Evolutionary conservation across 2,888 invertebrate genomes (phyloP).

Genomic region (Cephalotes varians): DNA sequence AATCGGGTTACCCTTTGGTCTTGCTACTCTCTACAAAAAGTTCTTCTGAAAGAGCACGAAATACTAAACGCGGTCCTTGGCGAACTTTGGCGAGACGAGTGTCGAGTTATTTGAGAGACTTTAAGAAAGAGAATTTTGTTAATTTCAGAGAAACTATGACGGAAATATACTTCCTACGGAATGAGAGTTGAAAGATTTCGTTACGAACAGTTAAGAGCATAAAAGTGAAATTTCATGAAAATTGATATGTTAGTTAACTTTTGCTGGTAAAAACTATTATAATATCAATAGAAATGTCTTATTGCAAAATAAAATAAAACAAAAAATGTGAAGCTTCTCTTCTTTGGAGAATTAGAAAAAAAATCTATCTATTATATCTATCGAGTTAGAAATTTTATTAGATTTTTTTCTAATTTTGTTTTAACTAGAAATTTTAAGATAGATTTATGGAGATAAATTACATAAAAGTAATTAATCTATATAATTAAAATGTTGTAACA

Average conservation of each 20-base stretch:
- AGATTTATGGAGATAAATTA: no score
- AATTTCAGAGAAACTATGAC: conserved; percentile 4
- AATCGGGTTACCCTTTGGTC: neutral
- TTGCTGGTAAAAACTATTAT: neutral
- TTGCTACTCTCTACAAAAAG: conserved; percentile 10
- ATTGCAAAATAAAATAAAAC: neutral
- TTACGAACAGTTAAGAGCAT: neutral
- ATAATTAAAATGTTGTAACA: neutral
- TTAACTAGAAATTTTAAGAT: neutral
- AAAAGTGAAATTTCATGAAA: neutral
- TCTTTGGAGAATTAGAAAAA: neutral
- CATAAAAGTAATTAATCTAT: neutral
- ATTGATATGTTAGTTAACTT: neutral
- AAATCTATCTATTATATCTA: no score
- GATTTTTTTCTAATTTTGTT: neutral
- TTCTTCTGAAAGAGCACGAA: conserved; percentile 3
- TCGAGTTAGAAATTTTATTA: neutral
- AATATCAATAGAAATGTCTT: neutral
- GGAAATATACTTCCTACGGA: neutral
- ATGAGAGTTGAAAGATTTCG: neutral
- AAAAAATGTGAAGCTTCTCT: neutral
- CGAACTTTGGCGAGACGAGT: neutral
- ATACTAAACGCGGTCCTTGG: conserved; percentile 1
- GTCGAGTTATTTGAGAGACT: conserved; percentile 11
- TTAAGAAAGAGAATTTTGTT: conserved; percentile 29